Base-by-base conservation (phyloP, 1,140 invertebrate species). In the Zaprionus inermis region DNA sequence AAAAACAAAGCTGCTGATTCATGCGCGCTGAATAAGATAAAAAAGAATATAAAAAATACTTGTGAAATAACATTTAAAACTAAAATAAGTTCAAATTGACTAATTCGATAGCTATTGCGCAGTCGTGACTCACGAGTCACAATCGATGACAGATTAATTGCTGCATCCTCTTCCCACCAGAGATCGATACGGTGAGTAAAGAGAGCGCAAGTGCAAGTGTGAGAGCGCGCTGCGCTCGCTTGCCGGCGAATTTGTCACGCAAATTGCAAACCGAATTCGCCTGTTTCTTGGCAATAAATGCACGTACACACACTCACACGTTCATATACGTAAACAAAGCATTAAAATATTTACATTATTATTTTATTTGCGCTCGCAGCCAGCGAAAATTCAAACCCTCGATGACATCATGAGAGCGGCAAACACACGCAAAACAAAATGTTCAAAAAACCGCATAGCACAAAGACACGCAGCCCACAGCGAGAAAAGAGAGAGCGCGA, bases 391-490 rank as follows among this genome's bases (percentile, higher is more conserved):
- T 49, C 44, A 63, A 70, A 74, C 58, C 57, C 49, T 34, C 68
- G 80, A 83, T 83, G 80, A 83, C 80, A 83, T 83, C 80, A 83
- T 79, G 76, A 49, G 54, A 72, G 32, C 56, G 24, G 52, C 41
- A 76, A 83, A 67, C 32, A 32, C 38, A 61, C 65, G 41, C 64
- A 34, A 67, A 69, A 24, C 32, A 51, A 61, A 79, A 60, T 51
- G 38, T 38, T 56, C n/a, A n/a, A 58, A 72, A 67, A 78, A 55
- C 36, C 59, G 32, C 51, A 52, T 71, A 61, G 72, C 65, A 18
- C 41, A 20, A 30, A 64, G 56, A 44, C 69, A 63, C 44, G 63
- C 49, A 49, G 44, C 10, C 44, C 10, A 49, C 18, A 12, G 44
- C 7, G 44, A 22, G 56, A 16, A 56, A 22, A 54, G 57, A 22